Evolutionary conservation across 2,888 invertebrate species (phyloP), one percentile per base, ranked within the genome.

Genomic region (Pediacus dermestoides): DNA sequence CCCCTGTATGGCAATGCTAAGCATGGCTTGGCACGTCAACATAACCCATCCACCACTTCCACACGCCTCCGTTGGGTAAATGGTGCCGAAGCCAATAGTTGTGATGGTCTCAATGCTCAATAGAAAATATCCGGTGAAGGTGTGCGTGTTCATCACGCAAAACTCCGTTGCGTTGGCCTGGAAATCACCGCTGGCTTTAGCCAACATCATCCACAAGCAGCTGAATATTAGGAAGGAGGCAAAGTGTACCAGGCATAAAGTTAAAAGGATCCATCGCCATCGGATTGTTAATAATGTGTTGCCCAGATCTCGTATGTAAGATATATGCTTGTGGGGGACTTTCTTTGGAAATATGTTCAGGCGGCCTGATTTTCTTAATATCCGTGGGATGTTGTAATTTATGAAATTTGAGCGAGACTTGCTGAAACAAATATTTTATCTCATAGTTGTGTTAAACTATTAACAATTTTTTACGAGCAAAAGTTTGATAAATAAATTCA

Each of bases 261-360:
- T 55, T 1, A 82, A 59, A 2, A 85, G 67, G 2, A 84, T 77
- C 72, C 79, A 82, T 7, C 84, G 72, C 88, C 88, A 88, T 63
- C 80, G 77, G 46, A 81, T 77, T 66, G 85, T 85, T 18, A 88
- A 76, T 66, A 81, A 57, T 0, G 79, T 78, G 10, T 78, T 78
- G 60, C 78, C 80, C 26, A 78, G 62, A 58, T 80, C 80, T 45
- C 38, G 74, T 65, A 63, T 47, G 48, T 61, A 66, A 1, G 46
- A 44, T 16, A 57, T 39, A 32, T 55, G 50, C 43, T 63, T 65
- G 16, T 60, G 35, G 11, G 58, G 58, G 1, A 57, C 44, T 42
- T 58, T 46, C 2, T 40, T 50, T 9, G 54, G 34, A 28, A 55
- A 57, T 15, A 46, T 56, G 40, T 61, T 61, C 9, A 58, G 39